Evolutionary conservation across 2,888 invertebrate genomes (phyloP), one percentile per base, ranked within the genome.

Genomic region (Caenorhabditis panamensis): DNA sequence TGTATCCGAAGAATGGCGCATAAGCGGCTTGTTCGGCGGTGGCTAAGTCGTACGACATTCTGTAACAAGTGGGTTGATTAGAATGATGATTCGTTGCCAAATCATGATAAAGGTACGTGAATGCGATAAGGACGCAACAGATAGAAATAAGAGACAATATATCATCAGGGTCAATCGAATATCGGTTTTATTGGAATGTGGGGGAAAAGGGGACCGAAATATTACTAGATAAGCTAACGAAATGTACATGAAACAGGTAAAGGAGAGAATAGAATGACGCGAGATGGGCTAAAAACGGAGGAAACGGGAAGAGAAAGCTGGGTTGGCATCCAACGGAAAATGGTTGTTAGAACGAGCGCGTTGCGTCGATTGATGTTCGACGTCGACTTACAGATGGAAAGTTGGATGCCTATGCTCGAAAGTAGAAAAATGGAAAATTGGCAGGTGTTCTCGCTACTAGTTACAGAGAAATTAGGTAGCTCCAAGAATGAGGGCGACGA

Each of bases 401-500:
- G 49, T 28, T 59, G 36, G 18, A 11, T 3, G 37, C 37, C 36
- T 49, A 49, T 22, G 51, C 59, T 59, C 31, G 51, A 53, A 61
- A 61, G 9, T 20, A 37, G 24, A 41, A 41, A 11, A 26, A 9
- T 20, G 22, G 24, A 26, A 41, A n/a, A n/a, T 24, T 18, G 20
- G 26, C 49, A 24, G n/a, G 47, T 31, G 24, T 36, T 56, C 22
- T 54, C 53, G 41, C 63, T 24, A 22, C 28, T 51, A 51, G 51
- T 53, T 28, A 47, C 44, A 44, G 20, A 62, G 31, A n/a, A 73
- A 31, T 86, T 88, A 89, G 63, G 89, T 96, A 93, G 97, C 95
- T 94, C 96, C 97, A 91, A 99, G 94, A 93, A 96, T 98, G 93
- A 99, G 96, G 93, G 97, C 98, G 91, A 99, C 99, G 93, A 99